Base-by-base conservation (phyloP, 2,797 vertebrate genomes). In the Tamandua tetradactyla region DNA sequence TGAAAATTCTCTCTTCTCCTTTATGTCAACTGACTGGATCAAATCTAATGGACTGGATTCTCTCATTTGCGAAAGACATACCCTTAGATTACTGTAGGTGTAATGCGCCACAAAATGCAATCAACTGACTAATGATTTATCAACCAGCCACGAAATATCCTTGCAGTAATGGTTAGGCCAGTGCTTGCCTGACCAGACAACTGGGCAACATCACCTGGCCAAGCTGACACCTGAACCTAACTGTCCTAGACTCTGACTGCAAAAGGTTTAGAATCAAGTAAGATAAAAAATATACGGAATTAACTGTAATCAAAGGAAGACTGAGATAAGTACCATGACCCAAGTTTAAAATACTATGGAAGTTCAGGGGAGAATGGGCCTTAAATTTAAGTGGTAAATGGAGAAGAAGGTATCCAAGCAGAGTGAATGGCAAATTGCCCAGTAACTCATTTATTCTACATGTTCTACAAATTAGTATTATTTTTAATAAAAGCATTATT, bases 171-270 rank as follows among this genome's bases (percentile, higher is more conserved):
- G n/a, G n/a, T n/a, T n/a, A n/a, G n/a, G n/a, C n/a, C n/a, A n/a
- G n/a, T n/a, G n/a, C n/a, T n/a, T n/a, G n/a, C n/a, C n/a, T n/a
- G n/a, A n/a, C n/a, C n/a, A n/a, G n/a, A n/a, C n/a, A n/a, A n/a
- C n/a, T n/a, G n/a, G n/a, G n/a, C n/a, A n/a, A n/a, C n/a, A n/a
- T n/a, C n/a, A n/a, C n/a, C n/a, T n/a, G n/a, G n/a, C n/a, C n/a
- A n/a, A n/a, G n/a, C n/a, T n/a, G n/a, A n/a, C n/a, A n/a, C n/a
- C n/a, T n/a, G n/a, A n/a, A n/a, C n/a, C n/a, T n/a, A n/a, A n/a
- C n/a, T n/a, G n/a, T n/a, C n/a, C n/a, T 90, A 93, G 66, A 95
- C 93, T 69, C 75, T 96, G 92, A 49, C 87, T 87, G 93, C 89
- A 49, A 40, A 86, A 47, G 32, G 30, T 25, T 76, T 32, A 61